Evolutionary conservation across 2,797 vertebrate species (phyloP).

Genomic region (Acrocephalus scirpaceus): DNA sequence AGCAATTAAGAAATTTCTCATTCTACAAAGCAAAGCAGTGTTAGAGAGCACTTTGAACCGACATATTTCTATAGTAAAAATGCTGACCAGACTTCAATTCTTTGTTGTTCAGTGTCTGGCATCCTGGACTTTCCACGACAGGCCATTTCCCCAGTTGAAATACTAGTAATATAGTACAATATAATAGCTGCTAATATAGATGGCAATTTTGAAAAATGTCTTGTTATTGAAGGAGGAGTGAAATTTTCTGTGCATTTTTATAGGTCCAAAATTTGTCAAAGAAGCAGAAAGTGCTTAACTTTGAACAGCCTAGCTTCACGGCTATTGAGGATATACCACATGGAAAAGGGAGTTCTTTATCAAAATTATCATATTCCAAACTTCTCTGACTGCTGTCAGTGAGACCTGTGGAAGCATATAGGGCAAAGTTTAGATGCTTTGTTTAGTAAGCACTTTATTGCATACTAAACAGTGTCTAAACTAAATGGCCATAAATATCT

Average conservation of each 20-base stretch:
- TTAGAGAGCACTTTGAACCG: not conserved
- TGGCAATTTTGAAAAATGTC: not conserved
- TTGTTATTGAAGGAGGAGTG: not conserved
- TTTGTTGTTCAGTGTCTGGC: not conserved
- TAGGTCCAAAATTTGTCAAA: not conserved
- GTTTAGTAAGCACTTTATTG: not conserved
- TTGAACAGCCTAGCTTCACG: not conserved
- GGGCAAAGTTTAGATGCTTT: not conserved
- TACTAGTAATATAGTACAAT: not conserved
- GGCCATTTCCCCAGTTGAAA: not conserved
- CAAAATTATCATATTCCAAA: not conserved
- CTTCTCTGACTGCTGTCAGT: not conserved
- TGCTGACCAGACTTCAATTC: not conserved
- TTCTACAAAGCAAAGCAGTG: not conserved
- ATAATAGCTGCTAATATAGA: not conserved
- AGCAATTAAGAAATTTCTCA: not conserved
- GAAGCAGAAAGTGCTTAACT: not conserved
- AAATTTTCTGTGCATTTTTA: not conserved
- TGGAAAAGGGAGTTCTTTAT: not conserved
- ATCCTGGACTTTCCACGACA: not conserved
- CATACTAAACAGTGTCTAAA: not conserved
- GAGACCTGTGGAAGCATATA: not conserved
- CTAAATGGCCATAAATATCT: not conserved
- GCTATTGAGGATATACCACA: not conserved
- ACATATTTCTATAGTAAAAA: not conserved